phyloP scores from a whole-genome alignment of 30 jellyfish, hydroid and myxozoan species.

The Haliclystus octoradiatus region DNA sequence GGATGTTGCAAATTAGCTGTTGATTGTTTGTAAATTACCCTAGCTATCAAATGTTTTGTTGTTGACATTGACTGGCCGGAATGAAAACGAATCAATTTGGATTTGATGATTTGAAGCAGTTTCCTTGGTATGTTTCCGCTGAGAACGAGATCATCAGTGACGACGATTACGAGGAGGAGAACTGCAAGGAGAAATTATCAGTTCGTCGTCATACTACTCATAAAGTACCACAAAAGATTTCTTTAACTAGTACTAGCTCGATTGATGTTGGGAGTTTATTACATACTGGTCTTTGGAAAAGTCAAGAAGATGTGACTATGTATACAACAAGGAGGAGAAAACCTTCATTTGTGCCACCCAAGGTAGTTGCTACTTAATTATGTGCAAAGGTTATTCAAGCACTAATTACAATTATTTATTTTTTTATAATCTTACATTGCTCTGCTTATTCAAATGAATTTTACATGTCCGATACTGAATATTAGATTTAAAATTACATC shows the following conservation, averaged over 20 bases:
- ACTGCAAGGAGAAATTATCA: neutral
- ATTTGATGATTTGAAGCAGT: neutral
- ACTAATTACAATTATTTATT: too few species aligned
- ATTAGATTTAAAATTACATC: too few species aligned
- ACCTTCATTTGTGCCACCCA: neutral
- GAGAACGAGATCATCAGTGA: neutral
- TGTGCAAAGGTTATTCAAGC: too few species aligned
- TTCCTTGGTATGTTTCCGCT: slow-evolving; percentile 1
- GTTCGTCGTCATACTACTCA: neutral
- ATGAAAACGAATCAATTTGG: neutral
- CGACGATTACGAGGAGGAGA: neutral
- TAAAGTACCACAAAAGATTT: neutral
- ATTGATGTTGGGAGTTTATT: neutral
- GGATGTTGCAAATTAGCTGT: neutral
- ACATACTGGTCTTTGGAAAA: neutral
- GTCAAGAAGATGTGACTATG: neutral
- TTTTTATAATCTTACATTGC: too few species aligned
- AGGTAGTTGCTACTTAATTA: too few species aligned
- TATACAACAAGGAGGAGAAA: neutral
- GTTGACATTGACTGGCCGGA: neutral
- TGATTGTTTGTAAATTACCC: neutral
- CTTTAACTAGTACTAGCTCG: neutral
- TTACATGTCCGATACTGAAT: too few species aligned
- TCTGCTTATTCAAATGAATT: too few species aligned
- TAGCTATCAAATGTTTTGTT: neutral